Conservation (phyloP, 2,797 vertebrate genomes). For the Pyrocephalus nanus region DNA sequence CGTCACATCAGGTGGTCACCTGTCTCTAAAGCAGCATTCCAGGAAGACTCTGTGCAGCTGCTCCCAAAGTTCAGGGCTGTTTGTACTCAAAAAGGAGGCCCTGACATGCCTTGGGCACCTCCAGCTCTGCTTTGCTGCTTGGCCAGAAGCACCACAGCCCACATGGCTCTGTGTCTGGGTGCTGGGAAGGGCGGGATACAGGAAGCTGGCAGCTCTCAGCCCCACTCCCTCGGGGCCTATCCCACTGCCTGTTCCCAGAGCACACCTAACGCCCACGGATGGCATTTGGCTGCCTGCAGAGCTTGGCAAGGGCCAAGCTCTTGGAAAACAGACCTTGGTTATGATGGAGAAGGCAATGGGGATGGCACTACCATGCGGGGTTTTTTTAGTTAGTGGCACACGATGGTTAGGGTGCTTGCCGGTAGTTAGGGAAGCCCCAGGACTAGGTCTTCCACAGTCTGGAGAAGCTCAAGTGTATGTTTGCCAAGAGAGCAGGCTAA, state of each 20-base stretch:
- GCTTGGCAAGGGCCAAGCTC: not conserved
- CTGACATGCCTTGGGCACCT: not conserved
- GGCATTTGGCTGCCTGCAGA: not conserved
- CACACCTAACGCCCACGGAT: not conserved
- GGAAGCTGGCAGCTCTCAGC: not conserved
- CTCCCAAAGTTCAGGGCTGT: not conserved
- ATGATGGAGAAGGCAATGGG: not conserved
- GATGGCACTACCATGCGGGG: not conserved
- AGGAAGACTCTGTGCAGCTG: not conserved
- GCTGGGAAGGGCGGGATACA: not conserved
- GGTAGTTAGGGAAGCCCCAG: not conserved
- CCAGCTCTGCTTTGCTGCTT: not conserved
- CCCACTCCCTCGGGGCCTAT: not conserved
- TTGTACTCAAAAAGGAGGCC: not conserved
- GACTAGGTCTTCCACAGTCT: not conserved
- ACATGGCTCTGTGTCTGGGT: accelerated
- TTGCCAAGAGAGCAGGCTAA: constrained; percentile 13
- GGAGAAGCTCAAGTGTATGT: not conserved
- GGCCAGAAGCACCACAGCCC: not conserved
- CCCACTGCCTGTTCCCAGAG: constrained; percentile 27
- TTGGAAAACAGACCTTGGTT: not conserved
- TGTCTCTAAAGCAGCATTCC: not conserved
- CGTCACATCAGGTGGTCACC: accelerated
- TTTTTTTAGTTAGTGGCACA: not conserved
- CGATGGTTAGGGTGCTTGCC: not conserved